Conservation (phyloP, 2,888 invertebrate genomes). For the Lepidocyrtinus sp. region DNA sequence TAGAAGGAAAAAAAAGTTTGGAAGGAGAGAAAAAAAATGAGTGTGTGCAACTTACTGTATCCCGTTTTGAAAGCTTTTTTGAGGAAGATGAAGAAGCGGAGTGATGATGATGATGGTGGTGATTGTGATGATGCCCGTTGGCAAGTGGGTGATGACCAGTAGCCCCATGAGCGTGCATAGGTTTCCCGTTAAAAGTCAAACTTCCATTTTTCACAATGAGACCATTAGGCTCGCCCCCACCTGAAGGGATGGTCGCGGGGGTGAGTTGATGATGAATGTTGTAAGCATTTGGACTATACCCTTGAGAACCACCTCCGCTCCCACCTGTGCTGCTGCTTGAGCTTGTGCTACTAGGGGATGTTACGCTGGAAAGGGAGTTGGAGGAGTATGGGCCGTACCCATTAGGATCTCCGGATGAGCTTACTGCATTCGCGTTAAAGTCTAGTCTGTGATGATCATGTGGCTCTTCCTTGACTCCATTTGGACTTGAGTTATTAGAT, state of each 20-base stretch:
- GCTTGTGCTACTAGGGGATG: slow-evolving; percentile 65
- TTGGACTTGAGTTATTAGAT: slow-evolving; percentile 42
- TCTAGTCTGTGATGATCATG: slow-evolving; percentile 75
- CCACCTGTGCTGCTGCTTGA: slow-evolving; percentile 63
- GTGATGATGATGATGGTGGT: slow-evolving; percentile 60
- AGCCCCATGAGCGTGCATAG: slow-evolving; percentile 51
- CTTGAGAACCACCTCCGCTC: slow-evolving; percentile 55
- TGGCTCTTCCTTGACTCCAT: slow-evolving; percentile 83
- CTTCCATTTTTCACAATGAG: slow-evolving; percentile 61
- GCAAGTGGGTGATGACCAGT: slow-evolving; percentile 38
- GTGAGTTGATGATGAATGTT: slow-evolving; percentile 64
- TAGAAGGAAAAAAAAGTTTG: slow-evolving; percentile 15
- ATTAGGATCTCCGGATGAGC: slow-evolving; percentile 74
- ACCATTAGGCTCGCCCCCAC: slow-evolving; percentile 54
- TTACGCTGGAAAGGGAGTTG: slow-evolving; percentile 71
- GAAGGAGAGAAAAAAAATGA: slow-evolving; percentile 17
- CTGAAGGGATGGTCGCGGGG: slow-evolving; percentile 65
- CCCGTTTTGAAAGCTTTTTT: slow-evolving; percentile 70
- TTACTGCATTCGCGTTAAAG: slow-evolving; percentile 78
- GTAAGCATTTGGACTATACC: slow-evolving; percentile 69
- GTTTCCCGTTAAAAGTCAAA: slow-evolving; percentile 47
- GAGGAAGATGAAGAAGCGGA: slow-evolving; percentile 30
- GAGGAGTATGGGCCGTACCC: slow-evolving; percentile 70
- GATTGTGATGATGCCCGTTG: slow-evolving; percentile 50
- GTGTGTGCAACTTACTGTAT: slow-evolving; percentile 67